Base-by-base conservation (phyloP, 2,888 invertebrate genomes). In the Epirrhoe alternata region DNA sequence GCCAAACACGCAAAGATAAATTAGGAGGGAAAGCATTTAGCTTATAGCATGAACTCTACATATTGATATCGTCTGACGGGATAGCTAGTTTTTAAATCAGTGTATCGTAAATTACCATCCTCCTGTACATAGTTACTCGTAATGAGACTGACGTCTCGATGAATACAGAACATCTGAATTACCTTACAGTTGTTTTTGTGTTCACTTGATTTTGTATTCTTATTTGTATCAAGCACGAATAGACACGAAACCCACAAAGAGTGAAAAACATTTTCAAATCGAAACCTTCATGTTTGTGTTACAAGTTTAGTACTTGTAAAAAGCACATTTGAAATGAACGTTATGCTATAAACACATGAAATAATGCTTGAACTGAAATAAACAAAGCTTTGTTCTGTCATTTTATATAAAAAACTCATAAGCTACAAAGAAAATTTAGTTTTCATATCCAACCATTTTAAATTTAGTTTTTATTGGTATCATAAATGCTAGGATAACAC, bases 91-190 rank as follows among this genome's bases (percentile, higher is more conserved):
- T 38, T 38, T 38, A 38, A 7, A 38, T 38, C 10, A 2, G 35
- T 38, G 10, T 10, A n/a, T n/a, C n/a, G 10, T 10, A 38, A 2
- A 12, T 12, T 42, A 12, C 42, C 6, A 8, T 31, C 8, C 10
- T 12, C 42, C 35, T 57, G 58, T 58, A 50, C 0, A 51, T 38
- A 24, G 24, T 1, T 24, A 2, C 51, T 51, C 12, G 24, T 52
- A 52, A 52, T 61, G 24, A 30, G 14, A 61, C 49, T 24, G 66
- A 71, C 66, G 68, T 66, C 55, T 61, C 55, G 30, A 45, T 52
- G 58, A 63, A 59, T 68, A 49, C 16, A 54, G 53, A 60, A 55
- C 61, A 64, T 54, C 52, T 55, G 14, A 69, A 69, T 69, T 62
- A 51, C 54, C 61, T 61, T 38, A 7, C 35, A 35, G 42, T 33